A percentile compares a stretch with the other conserved stretches of the same genome.
phyloP scores from a whole-genome alignment of 2,113 vertebrate genomes.

The Athene cunicularia region DNA sequence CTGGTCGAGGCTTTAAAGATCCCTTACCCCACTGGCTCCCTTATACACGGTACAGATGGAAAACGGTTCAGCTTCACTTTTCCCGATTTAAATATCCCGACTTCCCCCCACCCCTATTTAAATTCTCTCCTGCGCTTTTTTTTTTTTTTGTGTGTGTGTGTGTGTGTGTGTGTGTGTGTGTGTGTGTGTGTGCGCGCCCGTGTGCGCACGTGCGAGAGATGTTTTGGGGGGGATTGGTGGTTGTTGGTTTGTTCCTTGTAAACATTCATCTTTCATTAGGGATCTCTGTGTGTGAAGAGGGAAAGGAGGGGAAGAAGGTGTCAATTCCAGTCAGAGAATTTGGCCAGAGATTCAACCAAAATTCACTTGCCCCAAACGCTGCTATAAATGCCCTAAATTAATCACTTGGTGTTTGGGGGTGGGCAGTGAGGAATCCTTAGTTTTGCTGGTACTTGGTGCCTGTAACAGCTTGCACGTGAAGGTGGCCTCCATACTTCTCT shows the following conservation, averaged over 20 bases:
- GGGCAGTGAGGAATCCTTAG: background rate
- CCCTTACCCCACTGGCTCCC: background rate
- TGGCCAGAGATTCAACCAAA: background rate
- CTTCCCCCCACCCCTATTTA: accelerated
- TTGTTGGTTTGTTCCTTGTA: background rate
- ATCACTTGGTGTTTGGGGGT: background rate
- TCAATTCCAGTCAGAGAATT: background rate
- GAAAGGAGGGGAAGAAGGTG: background rate
- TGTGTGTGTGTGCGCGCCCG: too few species aligned
- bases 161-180: too few species aligned
- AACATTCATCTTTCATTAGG: background rate
- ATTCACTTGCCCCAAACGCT: background rate
- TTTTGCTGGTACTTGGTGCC: background rate
- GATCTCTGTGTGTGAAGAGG: accelerated
- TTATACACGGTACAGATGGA: background rate
- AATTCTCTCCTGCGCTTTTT: background rate
- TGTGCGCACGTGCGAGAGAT: background rate
- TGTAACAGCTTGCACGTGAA: background rate
- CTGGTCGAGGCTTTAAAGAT: background rate
- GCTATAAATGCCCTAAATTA: background rate
- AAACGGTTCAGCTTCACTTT: background rate
- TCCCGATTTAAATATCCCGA: background rate
- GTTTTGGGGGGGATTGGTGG: too few species aligned
- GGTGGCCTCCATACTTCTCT: background rate
- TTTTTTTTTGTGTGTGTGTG: background rate